These are phyloP conservation scores for Shinisaurus crocodilurus DNA, from an alignment of 2,113 vertebrate genomes.

Conservation along the genomic window DNA sequence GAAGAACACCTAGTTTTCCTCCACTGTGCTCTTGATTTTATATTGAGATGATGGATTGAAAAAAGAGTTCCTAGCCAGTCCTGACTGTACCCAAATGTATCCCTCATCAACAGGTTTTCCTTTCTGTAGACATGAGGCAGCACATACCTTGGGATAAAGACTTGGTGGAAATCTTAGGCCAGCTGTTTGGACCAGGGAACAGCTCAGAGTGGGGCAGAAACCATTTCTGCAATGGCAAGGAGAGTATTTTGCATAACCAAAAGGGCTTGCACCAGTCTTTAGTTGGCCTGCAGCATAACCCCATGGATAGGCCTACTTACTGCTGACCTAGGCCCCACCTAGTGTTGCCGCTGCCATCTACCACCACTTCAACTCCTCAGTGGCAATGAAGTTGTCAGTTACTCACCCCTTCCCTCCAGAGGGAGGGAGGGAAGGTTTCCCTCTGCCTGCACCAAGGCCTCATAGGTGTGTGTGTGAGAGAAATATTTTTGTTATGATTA, in stretches of 20 bases:
- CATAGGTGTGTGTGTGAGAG: background rate
- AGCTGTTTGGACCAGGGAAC: background rate
- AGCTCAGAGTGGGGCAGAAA: background rate
- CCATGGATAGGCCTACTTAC: background rate
- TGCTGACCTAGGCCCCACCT: background rate
- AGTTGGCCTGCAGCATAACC: background rate
- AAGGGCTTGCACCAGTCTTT: background rate
- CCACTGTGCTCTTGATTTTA: background rate
- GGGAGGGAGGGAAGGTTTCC: too few relatives aligned
- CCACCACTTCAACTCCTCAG: background rate
- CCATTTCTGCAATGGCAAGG: background rate
- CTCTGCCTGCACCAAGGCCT: too few relatives aligned
- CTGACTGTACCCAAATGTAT: background rate
- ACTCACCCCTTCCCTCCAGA: background rate
- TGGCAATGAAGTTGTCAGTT: background rate
- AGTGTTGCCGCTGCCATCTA: background rate
- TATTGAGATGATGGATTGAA: background rate
- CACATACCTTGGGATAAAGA: background rate
- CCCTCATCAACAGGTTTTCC: background rate
- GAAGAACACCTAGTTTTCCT: background rate
- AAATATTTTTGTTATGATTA: too few relatives aligned
- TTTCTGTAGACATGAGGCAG: background rate
- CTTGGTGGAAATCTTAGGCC: background rate
- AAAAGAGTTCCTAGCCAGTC: too few relatives aligned
- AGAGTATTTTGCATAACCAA: background rate